A percentile compares a stretch with the other conserved stretches of the same genome.
These are phyloP conservation scores for Ctenosaura bakeri DNA, from an alignment of 2,797 vertebrate species.

Conservation along the genomic window DNA sequence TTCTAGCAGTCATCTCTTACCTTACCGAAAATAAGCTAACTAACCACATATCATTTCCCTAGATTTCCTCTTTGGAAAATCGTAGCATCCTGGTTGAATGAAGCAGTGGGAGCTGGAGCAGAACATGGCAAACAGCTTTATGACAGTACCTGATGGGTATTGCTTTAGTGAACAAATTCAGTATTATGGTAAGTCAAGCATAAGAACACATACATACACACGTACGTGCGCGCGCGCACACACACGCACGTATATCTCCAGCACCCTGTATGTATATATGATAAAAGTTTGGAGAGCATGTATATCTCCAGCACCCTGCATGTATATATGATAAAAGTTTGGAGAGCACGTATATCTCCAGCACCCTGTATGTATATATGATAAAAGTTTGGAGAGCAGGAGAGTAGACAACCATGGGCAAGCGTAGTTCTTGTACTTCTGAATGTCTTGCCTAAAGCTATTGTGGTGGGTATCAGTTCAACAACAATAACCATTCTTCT, in stretches of 20 bases:
- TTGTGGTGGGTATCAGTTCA: neutral
- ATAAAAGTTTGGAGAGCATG: too few relatives aligned
- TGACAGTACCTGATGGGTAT: slow-evolving; percentile 86
- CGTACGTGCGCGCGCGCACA: too few relatives aligned
- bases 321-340: neutral
- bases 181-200: slow-evolving; percentile 87
- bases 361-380: neutral
- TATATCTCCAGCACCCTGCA: neutral
- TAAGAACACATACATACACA: neutral
- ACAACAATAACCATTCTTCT: neutral
- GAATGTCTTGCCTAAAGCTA: neutral
- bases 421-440: neutral
- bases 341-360: neutral
- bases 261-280: neutral
- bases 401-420: neutral
- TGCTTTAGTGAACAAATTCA: slow-evolving; percentile 87
- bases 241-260: neutral
- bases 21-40: slow-evolving; percentile 20
- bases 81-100: slow-evolving; percentile 57
- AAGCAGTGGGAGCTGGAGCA: slow-evolving; percentile 73
- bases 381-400: too few relatives aligned
- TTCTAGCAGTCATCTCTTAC: neutral
- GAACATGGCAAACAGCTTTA: slow-evolving; percentile 85
- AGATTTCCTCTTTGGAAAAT: slow-evolving; percentile 60
- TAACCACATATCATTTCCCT: slow-evolving; percentile 30